Conservation (phyloP, 1,140 invertebrate species). For the Condylostylus longicornis region DNA sequence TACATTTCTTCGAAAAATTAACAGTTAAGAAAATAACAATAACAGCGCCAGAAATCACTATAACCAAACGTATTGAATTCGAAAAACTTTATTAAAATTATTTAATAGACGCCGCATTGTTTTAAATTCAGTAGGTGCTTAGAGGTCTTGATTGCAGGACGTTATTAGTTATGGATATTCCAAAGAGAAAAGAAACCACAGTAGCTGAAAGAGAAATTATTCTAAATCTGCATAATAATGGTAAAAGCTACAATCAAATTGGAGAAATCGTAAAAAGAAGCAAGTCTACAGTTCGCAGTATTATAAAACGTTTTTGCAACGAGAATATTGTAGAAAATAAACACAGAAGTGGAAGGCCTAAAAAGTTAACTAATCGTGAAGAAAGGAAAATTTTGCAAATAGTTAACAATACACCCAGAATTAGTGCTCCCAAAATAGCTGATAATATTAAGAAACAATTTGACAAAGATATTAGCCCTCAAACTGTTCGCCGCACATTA, state of each 20-base stretch:
- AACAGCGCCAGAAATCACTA: too few species aligned
- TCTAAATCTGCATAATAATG: conserved; percentile 1
- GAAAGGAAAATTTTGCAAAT: conserved; percentile 1
- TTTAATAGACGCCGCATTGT: too few species aligned
- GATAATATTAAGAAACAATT: conserved; percentile 1
- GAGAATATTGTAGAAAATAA: background rate
- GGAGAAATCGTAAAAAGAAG: background rate
- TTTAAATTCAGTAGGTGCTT: too few species aligned
- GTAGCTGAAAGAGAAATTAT: too few species aligned
- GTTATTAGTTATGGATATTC: too few species aligned
- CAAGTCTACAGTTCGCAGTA: background rate
- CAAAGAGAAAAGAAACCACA: too few species aligned
- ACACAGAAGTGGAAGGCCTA: background rate
- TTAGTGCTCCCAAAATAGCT: conserved; percentile 1
- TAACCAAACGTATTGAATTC: too few species aligned
- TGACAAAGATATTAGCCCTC: background rate
- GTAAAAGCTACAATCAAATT: conserved; percentile 1
- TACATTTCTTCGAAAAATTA: too few species aligned
- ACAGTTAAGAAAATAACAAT: too few species aligned
- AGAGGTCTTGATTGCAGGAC: too few species aligned
- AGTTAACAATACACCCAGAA: background rate
- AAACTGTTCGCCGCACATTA: conserved; percentile 5
- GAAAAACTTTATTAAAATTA: too few species aligned
- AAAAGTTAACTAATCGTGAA: background rate
- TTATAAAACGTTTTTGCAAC: background rate